Base-by-base conservation (phyloP, 2,113 vertebrate genomes). In the Pavo muticus region DNA sequence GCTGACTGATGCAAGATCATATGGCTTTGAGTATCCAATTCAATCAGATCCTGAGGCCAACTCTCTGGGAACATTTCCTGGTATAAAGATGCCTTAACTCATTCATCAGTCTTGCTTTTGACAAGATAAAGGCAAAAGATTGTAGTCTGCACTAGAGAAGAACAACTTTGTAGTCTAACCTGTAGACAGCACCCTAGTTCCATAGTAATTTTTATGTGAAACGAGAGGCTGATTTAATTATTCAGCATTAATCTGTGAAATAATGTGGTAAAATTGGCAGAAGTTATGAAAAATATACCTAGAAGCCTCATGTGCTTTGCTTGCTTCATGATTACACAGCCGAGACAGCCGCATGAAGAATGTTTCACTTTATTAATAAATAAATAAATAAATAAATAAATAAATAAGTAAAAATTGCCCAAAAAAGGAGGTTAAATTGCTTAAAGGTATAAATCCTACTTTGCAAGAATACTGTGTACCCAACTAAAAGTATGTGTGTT, bases 1-100 rank as follows among this genome's bases (percentile, higher is more conserved):
- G 84, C 84, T 84, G 74, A 68, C 78, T 87, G 94, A 83, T 89
- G 90, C 63, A 92, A 71, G 74, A 89, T 94, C 93, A 81, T 80
- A 61, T 89, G 88, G 61, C 7, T 94, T 74, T 50, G 45, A 92
- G 87, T 93, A 92, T 71, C 56, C 68, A 85, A 91, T 96, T 95
- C 87, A 94, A 56, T 60, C 73, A 86, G 42, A 84, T 88, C 94
- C 91, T 72, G 57, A 69, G 76, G 94, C 93, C 64, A 92, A 85
- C 27, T 83, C 65, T 91, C 84, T 50, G 57, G 83, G 93, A 97
- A 88, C 67, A 68, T 70, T 88, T 95, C 39, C 69, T 93, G 40
- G 35, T 82, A 80, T 91, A 96, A 97, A 86, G 85, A 88, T 87
- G 30, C 30, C 87, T 92, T 93, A 74, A 50, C 76, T 32, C 50